A percentile compares a stretch with the other conserved stretches of the same genome.
phyloP scores from a whole-genome alignment of 2,113 vertebrate genomes.

The Protobothrops flavoviridis region DNA sequence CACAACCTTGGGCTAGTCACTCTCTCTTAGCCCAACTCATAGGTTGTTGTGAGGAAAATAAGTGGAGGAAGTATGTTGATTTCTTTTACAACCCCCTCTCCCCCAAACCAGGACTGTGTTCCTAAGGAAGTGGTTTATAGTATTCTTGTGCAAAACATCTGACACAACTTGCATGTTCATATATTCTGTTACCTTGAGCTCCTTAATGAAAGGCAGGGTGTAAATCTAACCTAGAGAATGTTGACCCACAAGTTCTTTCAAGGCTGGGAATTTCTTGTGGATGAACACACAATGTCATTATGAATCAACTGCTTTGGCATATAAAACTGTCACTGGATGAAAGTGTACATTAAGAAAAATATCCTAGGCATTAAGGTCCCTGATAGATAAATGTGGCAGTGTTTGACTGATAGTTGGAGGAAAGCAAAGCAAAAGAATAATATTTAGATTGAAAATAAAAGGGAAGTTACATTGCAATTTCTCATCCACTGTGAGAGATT shows the following conservation, averaged over 20 bases:
- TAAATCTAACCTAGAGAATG: not conserved
- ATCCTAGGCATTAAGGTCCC: conserved; percentile 7
- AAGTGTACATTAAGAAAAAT: not conserved
- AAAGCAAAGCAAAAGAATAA: conserved; percentile 18
- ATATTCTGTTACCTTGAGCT: not conserved
- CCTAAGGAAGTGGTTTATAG: not conserved
- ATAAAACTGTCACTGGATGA: conserved; percentile 1
- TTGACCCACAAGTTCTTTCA: conserved; percentile 13
- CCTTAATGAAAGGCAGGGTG: not conserved
- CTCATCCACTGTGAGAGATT: not conserved
- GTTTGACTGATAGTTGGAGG: conserved; percentile 19
- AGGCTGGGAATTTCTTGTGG: conserved; percentile 38
- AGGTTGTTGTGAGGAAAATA: not conserved
- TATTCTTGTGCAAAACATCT: not conserved
- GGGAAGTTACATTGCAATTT: conserved; percentile 17
- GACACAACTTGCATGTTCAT: not conserved
- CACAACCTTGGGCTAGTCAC: not conserved
- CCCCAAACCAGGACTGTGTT: not conserved
- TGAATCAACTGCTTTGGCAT: conserved; percentile 7
- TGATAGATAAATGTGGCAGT: not conserved
- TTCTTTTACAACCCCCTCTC: not conserved
- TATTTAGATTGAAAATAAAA: conserved; percentile 26
- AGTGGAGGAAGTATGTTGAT: not conserved
- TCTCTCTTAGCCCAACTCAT: not conserved
- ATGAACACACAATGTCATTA: conserved; percentile 17